Evolutionary conservation across 1,140 invertebrate species (phyloP).

Genomic region (Scylla paramamosain): DNA sequence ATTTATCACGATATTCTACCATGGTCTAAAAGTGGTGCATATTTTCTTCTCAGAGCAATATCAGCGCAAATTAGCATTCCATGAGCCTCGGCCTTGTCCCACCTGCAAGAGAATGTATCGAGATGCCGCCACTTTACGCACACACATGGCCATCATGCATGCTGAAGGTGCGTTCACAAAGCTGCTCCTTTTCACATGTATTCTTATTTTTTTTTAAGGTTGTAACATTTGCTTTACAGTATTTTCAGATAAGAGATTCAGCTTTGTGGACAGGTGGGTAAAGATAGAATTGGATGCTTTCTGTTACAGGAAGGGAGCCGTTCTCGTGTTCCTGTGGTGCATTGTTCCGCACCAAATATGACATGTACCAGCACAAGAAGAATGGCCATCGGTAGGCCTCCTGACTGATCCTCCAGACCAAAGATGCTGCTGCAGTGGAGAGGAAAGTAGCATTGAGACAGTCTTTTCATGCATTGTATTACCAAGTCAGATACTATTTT

Average conservation of each 20-base stretch:
- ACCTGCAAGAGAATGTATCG: conserved; percentile 79
- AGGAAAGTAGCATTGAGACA: conserved; percentile 50
- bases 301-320: conserved; percentile 78
- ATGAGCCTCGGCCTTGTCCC: conserved; percentile 79
- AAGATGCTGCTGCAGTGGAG: conserved; percentile 54
- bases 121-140: conserved; percentile 79
- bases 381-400: conserved; percentile 78
- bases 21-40: too few species aligned
- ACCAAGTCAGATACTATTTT: conserved; percentile 36
- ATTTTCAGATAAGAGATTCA: not conserved
- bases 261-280: not conserved
- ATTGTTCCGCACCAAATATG: conserved; percentile 79
- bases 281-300: not conserved
- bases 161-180: conserved; percentile 74
- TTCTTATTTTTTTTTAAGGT: not conserved
- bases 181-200: not conserved
- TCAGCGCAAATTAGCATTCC: conserved; percentile 79
- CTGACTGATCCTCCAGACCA: conserved; percentile 52
- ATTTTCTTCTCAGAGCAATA: conserved; percentile 73
- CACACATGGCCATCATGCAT: conserved; percentile 80
- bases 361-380: conserved; percentile 79
- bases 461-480: conserved; percentile 21
- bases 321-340: conserved; percentile 79
- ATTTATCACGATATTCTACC: too few species aligned
- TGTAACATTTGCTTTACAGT: not conserved